These are phyloP conservation scores for Hyla sarda DNA, from an alignment of 2,113 vertebrate species.

Conservation along the genomic window DNA sequence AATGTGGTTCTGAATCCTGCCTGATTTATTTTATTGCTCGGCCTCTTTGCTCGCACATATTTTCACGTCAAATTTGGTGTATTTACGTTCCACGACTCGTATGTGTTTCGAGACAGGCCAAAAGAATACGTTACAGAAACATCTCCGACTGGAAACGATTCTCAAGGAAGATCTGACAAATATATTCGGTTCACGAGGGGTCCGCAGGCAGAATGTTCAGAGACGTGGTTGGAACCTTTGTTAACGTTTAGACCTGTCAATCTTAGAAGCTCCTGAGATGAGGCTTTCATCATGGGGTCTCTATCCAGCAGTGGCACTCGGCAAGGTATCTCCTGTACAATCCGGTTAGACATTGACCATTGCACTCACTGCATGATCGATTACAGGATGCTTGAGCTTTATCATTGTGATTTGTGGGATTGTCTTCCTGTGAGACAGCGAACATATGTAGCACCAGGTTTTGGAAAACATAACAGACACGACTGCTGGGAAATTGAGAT, in stretches of 20 bases:
- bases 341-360: conserved; percentile 6
- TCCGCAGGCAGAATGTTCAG: not conserved
- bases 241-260: conserved; percentile 28
- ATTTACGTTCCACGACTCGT: conserved; percentile 49
- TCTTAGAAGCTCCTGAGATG: not conserved
- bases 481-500: conserved; percentile 52
- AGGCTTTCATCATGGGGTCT: not conserved
- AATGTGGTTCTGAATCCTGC: conserved; percentile 60
- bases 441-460: conserved; percentile 9
- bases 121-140: conserved; percentile 60
- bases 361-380: not conserved
- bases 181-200: conserved; percentile 56
- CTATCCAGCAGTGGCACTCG: not conserved
- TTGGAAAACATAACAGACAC: conserved; percentile 8
- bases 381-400: not conserved
- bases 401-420: conserved; percentile 40
- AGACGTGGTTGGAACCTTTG: conserved; percentile 29
- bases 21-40: conserved; percentile 63
- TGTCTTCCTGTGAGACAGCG: conserved; percentile 12
- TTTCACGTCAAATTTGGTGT: conserved; percentile 58
- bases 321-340: conserved; percentile 21
- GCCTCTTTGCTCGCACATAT: conserved; percentile 57
- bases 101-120: conserved; percentile 59
- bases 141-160: conserved; percentile 63
- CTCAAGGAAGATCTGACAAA: conserved; percentile 61